Percentiles rank a stretch among this genome's conserved stretches.
These are phyloP conservation scores for Drosophila hydei DNA, from an alignment of 1,140 invertebrate genomes.

Conservation along the genomic window DNA sequence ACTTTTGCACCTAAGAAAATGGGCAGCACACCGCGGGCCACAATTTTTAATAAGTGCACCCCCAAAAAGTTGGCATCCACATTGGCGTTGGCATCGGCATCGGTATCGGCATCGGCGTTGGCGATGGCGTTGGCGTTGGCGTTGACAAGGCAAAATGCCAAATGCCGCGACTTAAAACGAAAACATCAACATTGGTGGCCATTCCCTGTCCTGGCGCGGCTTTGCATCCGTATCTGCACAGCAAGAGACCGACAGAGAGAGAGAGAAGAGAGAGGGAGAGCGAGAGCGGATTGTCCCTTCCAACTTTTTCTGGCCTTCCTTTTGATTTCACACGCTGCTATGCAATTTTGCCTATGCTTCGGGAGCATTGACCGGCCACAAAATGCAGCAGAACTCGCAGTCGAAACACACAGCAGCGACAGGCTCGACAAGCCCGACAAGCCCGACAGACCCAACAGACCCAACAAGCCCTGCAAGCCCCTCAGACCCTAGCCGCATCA, in stretches of 20 bases:
- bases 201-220: slow-evolving; percentile 2
- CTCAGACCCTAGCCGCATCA: not conserved
- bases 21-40: slow-evolving; percentile 36
- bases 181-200: slow-evolving; percentile 34
- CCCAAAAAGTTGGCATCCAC: slow-evolving; percentile 41
- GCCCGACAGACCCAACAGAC: not conserved
- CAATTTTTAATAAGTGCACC: slow-evolving; percentile 57
- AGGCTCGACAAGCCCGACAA: not conserved
- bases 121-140: slow-evolving; percentile 23
- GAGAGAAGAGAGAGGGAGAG: not conserved
- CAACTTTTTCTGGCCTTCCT: slow-evolving; percentile 29
- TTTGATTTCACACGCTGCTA: slow-evolving; percentile 44
- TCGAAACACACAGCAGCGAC: slow-evolving; percentile 6
- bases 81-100: slow-evolving; percentile 18
- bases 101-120: slow-evolving; percentile 1
- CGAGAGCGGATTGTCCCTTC: not conserved
- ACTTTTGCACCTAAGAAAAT: slow-evolving; percentile 79
- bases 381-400: slow-evolving; percentile 6
- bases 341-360: slow-evolving; percentile 45
- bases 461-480: not conserved
- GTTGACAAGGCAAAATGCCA: slow-evolving; percentile 17
- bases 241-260: not conserved
- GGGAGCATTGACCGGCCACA: slow-evolving; percentile 61
- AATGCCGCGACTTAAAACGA: slow-evolving; percentile 21
- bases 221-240: slow-evolving; percentile 14